Base-by-base conservation (phyloP, 1,140 invertebrate species). In the Drosophila aff. region DNA sequence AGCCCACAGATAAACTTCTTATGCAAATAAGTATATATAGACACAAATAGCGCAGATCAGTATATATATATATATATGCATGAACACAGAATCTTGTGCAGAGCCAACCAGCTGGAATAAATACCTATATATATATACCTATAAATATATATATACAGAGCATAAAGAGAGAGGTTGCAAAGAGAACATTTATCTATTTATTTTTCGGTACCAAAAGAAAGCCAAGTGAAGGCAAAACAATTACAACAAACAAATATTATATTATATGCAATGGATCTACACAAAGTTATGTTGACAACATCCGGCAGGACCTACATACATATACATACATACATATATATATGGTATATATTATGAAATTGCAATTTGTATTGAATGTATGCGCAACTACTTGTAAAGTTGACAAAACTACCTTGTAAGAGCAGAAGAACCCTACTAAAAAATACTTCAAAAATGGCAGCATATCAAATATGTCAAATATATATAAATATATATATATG, bases 391-490 rank as follows among this genome's bases (percentile, higher is more conserved):
- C 33, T 23, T 55, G 36, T 62, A 64, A 59, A 63, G 50, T 65
- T 62, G 58, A 67, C 61, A 60, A 47, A 61, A 46, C 65, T 50
- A 71, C 52, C 80, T 80, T 74, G 61, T 78, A 81, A 81, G 62
- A 86, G 63, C 52, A 72, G 59, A 67, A 80, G 31, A 72, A 72
- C 58, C 57, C 55, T 79, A 79, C 71, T 80, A 80, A 82, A 78
- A 76, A 50, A 76, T 78, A 89, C 52, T 55, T 55, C 8, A 38
- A 55, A 71, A 85, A 75, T 81, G 76, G 49, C 83, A 89, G 83
- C 84, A 86, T 89, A 87, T 86, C 84, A 86, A 83, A 86, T 89
- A 89, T 86, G 79, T 86, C 73, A 82, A 50, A 73, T 33, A 72
- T 57, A 69, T 52, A 69, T 57, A 59, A 38, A 58, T 72, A 62